phyloP scores from a whole-genome alignment of 2,888 invertebrate species.

The Neoaliturus tenellus region DNA sequence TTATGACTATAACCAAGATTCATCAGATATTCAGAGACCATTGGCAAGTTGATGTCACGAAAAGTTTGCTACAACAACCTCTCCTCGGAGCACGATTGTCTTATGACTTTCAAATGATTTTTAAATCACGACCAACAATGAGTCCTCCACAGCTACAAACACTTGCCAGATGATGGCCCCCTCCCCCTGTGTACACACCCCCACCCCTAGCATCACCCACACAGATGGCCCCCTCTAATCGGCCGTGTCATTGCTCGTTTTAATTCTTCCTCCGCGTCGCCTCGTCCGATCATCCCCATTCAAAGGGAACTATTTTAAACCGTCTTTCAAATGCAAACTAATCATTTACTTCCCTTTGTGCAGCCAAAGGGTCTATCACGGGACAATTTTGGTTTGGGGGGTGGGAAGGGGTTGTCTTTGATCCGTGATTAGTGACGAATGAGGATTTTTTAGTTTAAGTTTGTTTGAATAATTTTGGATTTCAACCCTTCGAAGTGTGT shows the following conservation, averaged over 20 bases:
- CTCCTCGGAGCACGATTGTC: not conserved
- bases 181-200: not conserved
- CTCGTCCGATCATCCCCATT: not conserved
- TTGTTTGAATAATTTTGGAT: constrained; percentile 16
- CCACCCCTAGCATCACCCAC: no score
- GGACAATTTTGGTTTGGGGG: constrained; percentile 45
- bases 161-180: not conserved
- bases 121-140: not conserved
- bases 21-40: no score
- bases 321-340: constrained; percentile 43
- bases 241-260: constrained; percentile 33
- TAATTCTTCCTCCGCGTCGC: constrained; percentile 12
- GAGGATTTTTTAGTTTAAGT: constrained; percentile 5
- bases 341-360: constrained; percentile 36
- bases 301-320: constrained; percentile 36
- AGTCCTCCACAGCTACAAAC: not conserved
- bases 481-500: not conserved
- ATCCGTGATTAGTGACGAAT: constrained; percentile 31
- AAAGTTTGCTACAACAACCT: no score
- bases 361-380: constrained; percentile 1
- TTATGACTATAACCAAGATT: no score
- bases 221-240: constrained; percentile 41
- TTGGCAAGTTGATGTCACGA: no score
- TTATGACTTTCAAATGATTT: not conserved
- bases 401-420: constrained; percentile 25